These are phyloP conservation scores for Yponomeuta sedellus DNA, from an alignment of 2,888 invertebrate species.

Conservation along the genomic window DNA sequence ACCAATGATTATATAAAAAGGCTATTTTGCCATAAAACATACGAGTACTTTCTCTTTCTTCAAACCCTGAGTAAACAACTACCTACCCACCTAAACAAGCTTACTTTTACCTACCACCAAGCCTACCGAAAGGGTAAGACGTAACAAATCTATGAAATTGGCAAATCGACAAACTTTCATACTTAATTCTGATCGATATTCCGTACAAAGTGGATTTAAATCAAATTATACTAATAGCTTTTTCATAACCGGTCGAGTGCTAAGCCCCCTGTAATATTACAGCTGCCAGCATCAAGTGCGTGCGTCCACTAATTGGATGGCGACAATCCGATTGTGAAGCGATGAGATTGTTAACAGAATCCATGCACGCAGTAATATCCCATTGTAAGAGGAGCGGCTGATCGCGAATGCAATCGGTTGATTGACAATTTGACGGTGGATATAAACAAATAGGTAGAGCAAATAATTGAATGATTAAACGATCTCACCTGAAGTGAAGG, in stretches of 20 bases:
- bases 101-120: too few species aligned
- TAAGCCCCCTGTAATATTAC: constrained; percentile 13
- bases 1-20: too few species aligned
- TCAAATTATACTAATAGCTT: neutral
- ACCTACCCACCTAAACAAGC: too few species aligned
- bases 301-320: constrained; percentile 36
- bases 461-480: too few species aligned
- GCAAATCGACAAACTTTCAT: neutral
- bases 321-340: constrained; percentile 34
- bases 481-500: too few species aligned
- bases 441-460: neutral
- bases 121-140: neutral
- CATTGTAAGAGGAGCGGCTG: neutral
- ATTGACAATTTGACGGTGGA: constrained; percentile 21
- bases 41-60: too few species aligned
- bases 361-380: neutral
- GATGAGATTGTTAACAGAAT: neutral
- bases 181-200: neutral
- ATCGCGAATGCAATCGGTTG: neutral
- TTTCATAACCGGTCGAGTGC: neutral
- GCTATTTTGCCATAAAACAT: too few species aligned
- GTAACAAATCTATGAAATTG: neutral
- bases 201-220: neutral
- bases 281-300: constrained; percentile 18
- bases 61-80: too few species aligned